A percentile compares a stretch with the other conserved stretches of the same genome.
Conservation (phyloP, 2,113 vertebrate genomes). For the Tylochromis polylepis region DNA sequence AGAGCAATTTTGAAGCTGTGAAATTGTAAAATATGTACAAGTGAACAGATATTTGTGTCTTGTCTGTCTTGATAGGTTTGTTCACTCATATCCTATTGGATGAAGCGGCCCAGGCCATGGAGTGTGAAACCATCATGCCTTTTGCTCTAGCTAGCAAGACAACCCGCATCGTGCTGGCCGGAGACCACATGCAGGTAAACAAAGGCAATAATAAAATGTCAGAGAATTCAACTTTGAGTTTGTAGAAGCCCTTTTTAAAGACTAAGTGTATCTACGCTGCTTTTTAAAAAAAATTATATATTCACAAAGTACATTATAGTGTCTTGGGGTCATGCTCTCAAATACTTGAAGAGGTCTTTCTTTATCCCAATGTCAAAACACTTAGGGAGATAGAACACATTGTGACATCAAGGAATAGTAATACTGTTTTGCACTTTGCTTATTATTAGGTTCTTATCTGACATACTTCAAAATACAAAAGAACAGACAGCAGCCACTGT, state of each 20-base stretch:
- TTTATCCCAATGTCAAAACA: neutral
- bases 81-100: conserved; percentile 97
- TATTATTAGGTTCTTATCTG: neutral
- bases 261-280: neutral
- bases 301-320: neutral
- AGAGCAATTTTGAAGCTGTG: neutral
- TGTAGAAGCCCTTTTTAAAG: neutral
- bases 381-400: neutral
- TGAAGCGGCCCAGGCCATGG: conserved; percentile 98
- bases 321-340: neutral
- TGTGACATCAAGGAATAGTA: neutral
- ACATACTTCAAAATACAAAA: neutral
- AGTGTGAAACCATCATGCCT: conserved; percentile 99
- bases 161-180: conserved; percentile 93
- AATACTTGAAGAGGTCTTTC: neutral
- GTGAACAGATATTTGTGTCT: neutral
- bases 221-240: neutral
- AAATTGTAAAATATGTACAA: neutral
- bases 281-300: no score
- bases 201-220: neutral
- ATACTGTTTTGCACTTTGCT: neutral
- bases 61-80: conserved; percentile 76
- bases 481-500: neutral
- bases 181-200: conserved; percentile 97
- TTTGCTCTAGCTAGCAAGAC: conserved; percentile 89